Evolutionary conservation across 2,888 invertebrate species (phyloP).

Genomic region (Omphaloscelis lunosa): DNA sequence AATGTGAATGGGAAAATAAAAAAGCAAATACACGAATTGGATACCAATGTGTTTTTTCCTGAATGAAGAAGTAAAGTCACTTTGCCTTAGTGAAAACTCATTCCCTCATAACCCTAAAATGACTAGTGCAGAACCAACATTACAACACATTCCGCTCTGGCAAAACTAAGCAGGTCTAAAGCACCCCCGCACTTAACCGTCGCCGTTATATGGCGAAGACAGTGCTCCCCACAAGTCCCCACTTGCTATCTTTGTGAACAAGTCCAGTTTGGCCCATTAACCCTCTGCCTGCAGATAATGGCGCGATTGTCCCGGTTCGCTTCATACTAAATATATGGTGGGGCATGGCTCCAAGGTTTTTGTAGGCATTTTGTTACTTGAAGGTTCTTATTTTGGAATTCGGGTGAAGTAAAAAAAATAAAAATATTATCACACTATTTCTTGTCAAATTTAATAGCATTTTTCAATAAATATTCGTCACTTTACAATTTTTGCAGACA

Average conservation of each 20-base stretch:
- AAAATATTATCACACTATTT: no score
- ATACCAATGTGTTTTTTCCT: neutral
- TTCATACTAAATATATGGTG: slow-evolving; percentile 71
- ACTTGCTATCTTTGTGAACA: slow-evolving; percentile 71
- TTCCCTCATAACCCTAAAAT: slow-evolving; percentile 26
- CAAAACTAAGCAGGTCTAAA: slow-evolving; percentile 62
- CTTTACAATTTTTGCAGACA: neutral
- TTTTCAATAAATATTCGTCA: neutral
- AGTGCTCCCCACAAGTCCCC: slow-evolving; percentile 57
- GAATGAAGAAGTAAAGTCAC: neutral
- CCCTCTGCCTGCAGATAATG: slow-evolving; percentile 81
- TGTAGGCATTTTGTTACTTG: slow-evolving; percentile 55
- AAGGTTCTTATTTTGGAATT: slow-evolving; percentile 11
- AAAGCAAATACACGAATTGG: neutral
- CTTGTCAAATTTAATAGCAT: no score
- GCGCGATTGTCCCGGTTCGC: slow-evolving; percentile 73
- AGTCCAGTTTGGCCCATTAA: slow-evolving; percentile 80
- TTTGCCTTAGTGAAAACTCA: neutral
- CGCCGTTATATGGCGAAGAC: slow-evolving; percentile 59
- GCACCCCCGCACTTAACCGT: slow-evolving; percentile 64
- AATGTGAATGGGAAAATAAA: neutral
- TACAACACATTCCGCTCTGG: slow-evolving; percentile 41
- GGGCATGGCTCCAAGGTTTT: slow-evolving; percentile 50
- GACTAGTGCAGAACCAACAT: slow-evolving; percentile 28
- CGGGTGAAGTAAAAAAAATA: neutral